These are phyloP conservation scores for Apantesis nais DNA, from an alignment of 2,888 invertebrate genomes.

Conservation along the genomic window DNA sequence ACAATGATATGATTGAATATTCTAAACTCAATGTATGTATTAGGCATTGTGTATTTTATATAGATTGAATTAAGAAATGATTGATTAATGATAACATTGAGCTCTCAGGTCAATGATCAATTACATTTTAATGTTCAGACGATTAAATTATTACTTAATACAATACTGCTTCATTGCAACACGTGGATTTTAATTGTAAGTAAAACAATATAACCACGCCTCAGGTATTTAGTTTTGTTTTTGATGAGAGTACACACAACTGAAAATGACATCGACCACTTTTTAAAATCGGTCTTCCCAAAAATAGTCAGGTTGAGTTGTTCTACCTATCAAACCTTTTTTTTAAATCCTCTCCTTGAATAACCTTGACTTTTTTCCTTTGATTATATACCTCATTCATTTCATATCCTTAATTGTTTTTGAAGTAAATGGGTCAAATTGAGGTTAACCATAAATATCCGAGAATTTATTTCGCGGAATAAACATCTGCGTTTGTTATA, in stretches of 20 bases:
- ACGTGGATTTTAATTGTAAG: conserved; percentile 7
- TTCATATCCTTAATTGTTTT: too few species aligned
- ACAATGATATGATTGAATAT: not conserved
- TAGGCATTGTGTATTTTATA: not conserved
- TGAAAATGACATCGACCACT: not conserved
- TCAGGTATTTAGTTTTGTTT: not conserved
- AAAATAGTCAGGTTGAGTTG: not conserved
- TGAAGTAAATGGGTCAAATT: too few species aligned
- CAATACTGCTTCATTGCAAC: conserved; percentile 6
- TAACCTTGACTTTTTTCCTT: too few species aligned
- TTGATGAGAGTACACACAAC: not conserved
- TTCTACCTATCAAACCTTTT: too few species aligned
- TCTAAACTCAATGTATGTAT: not conserved
- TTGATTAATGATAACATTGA: conserved; percentile 19
- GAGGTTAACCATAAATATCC: too few species aligned
- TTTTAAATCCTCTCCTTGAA: too few species aligned
- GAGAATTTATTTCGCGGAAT: too few species aligned
- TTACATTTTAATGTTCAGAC: conserved; percentile 12
- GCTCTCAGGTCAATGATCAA: conserved; percentile 13
- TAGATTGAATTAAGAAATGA: conserved; percentile 1
- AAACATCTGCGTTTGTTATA: too few species aligned
- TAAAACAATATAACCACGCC: conserved; percentile 4
- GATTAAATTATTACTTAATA: conserved; percentile 19
- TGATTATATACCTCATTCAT: too few species aligned
- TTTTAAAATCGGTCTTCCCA: not conserved